Conservation (phyloP, 2,797 vertebrate genomes). For the Pipistrellus nathusii region DNA sequence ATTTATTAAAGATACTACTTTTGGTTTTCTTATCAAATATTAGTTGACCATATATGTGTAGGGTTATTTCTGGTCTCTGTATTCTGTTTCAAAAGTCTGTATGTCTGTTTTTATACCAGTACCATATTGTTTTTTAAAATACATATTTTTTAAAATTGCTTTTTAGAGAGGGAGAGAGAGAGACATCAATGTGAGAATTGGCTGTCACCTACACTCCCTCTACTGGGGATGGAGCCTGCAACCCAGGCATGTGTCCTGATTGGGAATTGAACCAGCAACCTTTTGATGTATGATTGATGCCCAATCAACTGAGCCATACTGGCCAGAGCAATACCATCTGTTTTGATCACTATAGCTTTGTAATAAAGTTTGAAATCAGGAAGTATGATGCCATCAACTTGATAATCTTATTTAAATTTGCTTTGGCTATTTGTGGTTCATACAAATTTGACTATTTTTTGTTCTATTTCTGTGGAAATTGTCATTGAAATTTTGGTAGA, state of each 20-base stretch:
- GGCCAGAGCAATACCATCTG: neutral
- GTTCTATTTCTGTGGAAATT: conserved; percentile 6
- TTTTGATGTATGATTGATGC: neutral
- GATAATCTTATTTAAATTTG: neutral
- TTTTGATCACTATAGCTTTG: neutral
- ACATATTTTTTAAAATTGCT: neutral
- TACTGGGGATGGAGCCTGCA: neutral
- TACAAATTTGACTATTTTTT: neutral
- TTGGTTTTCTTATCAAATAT: neutral
- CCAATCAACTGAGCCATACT: neutral
- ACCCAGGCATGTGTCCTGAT: neutral
- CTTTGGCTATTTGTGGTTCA: neutral
- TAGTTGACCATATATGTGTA: neutral
- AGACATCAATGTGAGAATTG: neutral
- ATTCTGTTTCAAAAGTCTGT: neutral
- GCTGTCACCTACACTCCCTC: neutral
- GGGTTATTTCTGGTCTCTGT: neutral
- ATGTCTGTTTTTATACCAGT: neutral
- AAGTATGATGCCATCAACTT: neutral
- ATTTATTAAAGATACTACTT: neutral
- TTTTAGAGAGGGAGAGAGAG: neutral
- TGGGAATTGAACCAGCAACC: neutral
- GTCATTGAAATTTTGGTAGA: conserved; percentile 12
- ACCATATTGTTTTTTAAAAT: neutral
- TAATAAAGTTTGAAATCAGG: conserved; percentile 15